Evolutionary conservation across 2,888 invertebrate genomes (phyloP), one percentile per base, ranked within the genome.

Genomic region (Entomobrya proxima): DNA sequence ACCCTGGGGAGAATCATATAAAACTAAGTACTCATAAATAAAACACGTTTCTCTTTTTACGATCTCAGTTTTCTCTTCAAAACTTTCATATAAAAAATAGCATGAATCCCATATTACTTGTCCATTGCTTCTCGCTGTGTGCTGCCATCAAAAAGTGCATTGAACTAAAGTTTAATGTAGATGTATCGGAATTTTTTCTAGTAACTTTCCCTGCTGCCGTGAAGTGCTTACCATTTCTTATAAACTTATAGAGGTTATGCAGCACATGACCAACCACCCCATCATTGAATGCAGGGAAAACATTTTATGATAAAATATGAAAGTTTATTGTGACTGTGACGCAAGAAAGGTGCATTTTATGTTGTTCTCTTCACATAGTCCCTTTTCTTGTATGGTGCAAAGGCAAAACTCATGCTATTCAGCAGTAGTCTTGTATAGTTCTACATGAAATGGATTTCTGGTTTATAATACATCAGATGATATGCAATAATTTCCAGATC

Each of bases 401-500:
- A 27, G 1, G 72, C 50, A 32, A 52, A n/a, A n/a, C n/a, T n/a
- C n/a, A n/a, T n/a, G n/a, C n/a, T n/a, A n/a, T n/a, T n/a, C n/a
- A n/a, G n/a, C n/a, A n/a, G n/a, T n/a, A n/a, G n/a, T n/a, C n/a
- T n/a, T n/a, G n/a, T n/a, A n/a, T n/a, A n/a, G n/a, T n/a, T n/a
- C n/a, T n/a, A n/a, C n/a, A n/a, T n/a, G n/a, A n/a, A n/a, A n/a
- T n/a, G n/a, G 3, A 55, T 35, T 55, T 37, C 37, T 35, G 52
- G 9, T 1, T 37, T 32, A 69, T 24, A 74, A 52, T 24, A 55
- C 75, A 55, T 77, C 67, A 75, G 64, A 67, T 50, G 27, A 82
- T 61, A 50, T 77, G 76, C 77, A 83, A 83, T 83, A 76, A 83
- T 83, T 83, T 83, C 83, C 77, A 83, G 83, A 83, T 76, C 76